Evolutionary conservation across 92 coral and sea anemone genomes (phyloP).

Genomic region (Actinostola sp.): DNA sequence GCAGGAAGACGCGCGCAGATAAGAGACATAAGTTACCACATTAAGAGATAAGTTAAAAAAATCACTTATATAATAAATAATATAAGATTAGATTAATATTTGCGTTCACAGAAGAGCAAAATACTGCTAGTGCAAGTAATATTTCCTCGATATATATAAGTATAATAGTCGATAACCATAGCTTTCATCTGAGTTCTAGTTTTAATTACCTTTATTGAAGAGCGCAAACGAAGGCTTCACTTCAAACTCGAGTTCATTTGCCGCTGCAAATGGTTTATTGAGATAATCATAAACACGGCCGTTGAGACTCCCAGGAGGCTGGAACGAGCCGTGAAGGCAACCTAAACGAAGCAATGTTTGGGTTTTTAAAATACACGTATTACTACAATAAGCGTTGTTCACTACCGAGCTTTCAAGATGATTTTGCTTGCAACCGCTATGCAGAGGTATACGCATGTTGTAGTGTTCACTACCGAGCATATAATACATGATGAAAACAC

Average conservation of each 20-base stretch:
- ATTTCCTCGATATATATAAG: no score
- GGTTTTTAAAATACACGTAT: background rate
- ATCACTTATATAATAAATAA: no score
- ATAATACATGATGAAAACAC: no score
- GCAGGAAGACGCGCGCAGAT: background rate
- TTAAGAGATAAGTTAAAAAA: no score
- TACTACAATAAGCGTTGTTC: background rate
- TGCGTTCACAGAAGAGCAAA: no score
- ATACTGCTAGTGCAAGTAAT: no score
- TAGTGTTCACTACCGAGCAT: no score
- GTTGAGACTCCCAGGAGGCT: slow-evolving; percentile 80
- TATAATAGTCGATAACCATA: no score
- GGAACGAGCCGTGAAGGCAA: slow-evolving; percentile 92
- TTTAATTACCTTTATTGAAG: slow-evolving; percentile 11
- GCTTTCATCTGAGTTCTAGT: background rate
- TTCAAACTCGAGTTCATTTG: slow-evolving; percentile 28
- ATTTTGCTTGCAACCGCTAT: no score
- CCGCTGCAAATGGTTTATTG: slow-evolving; percentile 47
- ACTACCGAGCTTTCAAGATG: background rate
- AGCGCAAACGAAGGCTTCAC: slow-evolving; percentile 40
- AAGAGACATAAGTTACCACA: background rate
- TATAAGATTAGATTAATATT: no score
- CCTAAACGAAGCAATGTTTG: slow-evolving; percentile 30
- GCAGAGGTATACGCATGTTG: no score
- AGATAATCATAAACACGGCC: slow-evolving; percentile 67